phyloP scores from a whole-genome alignment of 2,113 vertebrate genomes.

The Lagopus muta region DNA sequence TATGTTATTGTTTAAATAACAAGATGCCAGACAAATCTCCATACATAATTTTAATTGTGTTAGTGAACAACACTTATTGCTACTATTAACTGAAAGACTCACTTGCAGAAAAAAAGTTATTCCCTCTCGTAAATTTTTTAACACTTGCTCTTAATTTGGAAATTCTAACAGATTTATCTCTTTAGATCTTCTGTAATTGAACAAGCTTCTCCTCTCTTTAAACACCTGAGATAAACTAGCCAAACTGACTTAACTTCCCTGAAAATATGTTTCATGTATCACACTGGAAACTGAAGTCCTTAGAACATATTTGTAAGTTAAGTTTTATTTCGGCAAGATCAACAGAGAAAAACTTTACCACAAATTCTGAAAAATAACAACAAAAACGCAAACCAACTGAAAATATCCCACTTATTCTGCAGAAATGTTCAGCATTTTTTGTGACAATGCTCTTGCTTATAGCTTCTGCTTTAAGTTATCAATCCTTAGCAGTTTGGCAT shows the following conservation, averaged over 20 bases:
- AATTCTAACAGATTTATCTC: neutral
- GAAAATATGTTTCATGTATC: neutral
- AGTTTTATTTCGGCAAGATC: neutral
- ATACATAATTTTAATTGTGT: constrained; percentile 44
- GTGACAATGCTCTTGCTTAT: neutral
- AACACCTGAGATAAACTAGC: neutral
- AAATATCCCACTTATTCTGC: neutral
- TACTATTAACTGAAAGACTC: constrained; percentile 13
- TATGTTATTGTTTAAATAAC: constrained; percentile 43
- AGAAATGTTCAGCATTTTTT: neutral
- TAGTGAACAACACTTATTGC: neutral
- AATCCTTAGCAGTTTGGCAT: neutral
- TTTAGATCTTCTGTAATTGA: neutral
- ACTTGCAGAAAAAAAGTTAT: constrained; percentile 19
- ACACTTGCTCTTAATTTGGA: neutral
- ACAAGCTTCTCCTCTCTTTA: neutral
- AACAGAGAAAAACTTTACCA: neutral
- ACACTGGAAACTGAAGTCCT: neutral
- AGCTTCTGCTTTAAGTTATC: neutral
- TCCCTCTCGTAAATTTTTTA: neutral
- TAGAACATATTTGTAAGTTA: neutral
- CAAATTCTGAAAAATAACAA: neutral
- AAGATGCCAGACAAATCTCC: neutral
- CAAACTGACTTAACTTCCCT: neutral
- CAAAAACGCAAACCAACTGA: neutral